These are phyloP conservation scores for Pseudorectes ferrugineus DNA, from an alignment of 2,113 vertebrate species.

Conservation along the genomic window DNA sequence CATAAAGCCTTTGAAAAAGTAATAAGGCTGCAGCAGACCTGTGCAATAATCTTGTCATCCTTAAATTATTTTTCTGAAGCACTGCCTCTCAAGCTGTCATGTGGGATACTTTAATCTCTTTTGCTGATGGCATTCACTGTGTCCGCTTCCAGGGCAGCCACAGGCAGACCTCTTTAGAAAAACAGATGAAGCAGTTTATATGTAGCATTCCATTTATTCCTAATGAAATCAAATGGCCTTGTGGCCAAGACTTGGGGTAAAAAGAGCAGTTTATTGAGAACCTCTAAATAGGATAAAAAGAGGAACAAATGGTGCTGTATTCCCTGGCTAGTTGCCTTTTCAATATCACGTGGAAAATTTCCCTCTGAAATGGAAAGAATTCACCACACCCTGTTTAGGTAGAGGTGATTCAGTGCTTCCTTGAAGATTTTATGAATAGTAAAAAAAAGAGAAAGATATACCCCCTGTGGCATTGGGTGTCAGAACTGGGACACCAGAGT, in stretches of 20 bases:
- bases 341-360: background rate
- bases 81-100: background rate
- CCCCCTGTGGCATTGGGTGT: background rate
- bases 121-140: constrained; percentile 13
- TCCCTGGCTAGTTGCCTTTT: background rate
- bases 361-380: background rate
- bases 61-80: constrained; percentile 30
- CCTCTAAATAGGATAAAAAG: background rate
- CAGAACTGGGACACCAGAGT: background rate
- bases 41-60: constrained; percentile 13
- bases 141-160: constrained; percentile 6
- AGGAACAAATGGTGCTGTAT: background rate
- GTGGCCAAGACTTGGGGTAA: background rate
- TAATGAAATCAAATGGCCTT: background rate
- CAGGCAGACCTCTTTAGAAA: constrained; percentile 15
- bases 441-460: background rate
- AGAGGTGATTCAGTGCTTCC: background rate
- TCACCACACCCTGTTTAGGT: background rate
- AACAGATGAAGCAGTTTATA: constrained; percentile 13
- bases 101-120: constrained; percentile 40
- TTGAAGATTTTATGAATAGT: background rate
- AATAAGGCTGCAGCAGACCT: background rate
- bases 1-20: constrained; percentile 8
- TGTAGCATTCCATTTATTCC: constrained; percentile 21
- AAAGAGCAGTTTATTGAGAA: constrained; percentile 18